A percentile compares a stretch with the other conserved stretches of the same genome.
Conservation (phyloP, 2,888 invertebrate species). For the Ophion costatus region DNA sequence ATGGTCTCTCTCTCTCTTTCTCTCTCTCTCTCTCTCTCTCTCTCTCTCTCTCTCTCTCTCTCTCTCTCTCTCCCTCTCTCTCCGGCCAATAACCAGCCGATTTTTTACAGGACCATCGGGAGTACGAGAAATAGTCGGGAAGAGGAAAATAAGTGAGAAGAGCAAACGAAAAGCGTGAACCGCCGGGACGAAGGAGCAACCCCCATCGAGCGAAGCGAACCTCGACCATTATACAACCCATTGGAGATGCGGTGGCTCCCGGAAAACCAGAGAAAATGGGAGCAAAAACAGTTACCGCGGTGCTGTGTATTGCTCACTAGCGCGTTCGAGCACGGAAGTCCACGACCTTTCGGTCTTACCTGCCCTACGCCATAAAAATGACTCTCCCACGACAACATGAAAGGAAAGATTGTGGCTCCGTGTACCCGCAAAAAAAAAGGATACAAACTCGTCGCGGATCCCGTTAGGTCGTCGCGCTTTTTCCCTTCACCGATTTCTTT, state of each 20-base stretch:
- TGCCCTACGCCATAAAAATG: conserved; percentile 30
- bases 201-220: conserved; percentile 71
- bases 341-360: conserved; percentile 56
- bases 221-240: conserved; percentile 70
- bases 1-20: neutral
- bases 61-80: neutral
- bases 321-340: conserved; percentile 43
- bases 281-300: conserved; percentile 71
- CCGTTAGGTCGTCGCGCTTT: conserved; percentile 66
- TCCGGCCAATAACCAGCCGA: conserved; percentile 41
- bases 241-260: conserved; percentile 71
- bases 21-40: too few relatives aligned
- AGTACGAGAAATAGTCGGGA: conserved; percentile 3
- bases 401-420: conserved; percentile 61
- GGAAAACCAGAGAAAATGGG: conserved; percentile 77
- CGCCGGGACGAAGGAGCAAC: conserved; percentile 66
- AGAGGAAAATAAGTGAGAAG: conserved; percentile 58
- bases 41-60: neutral
- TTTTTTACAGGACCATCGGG: conserved; percentile 58
- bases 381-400: conserved; percentile 48
- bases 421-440: conserved; percentile 45
- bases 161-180: conserved; percentile 72
- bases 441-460: conserved; percentile 50
- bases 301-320: conserved; percentile 44
- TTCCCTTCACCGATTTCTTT: conserved; percentile 51